Conservation (phyloP, 2,797 vertebrate species). For the Cottoperca gobio region DNA sequence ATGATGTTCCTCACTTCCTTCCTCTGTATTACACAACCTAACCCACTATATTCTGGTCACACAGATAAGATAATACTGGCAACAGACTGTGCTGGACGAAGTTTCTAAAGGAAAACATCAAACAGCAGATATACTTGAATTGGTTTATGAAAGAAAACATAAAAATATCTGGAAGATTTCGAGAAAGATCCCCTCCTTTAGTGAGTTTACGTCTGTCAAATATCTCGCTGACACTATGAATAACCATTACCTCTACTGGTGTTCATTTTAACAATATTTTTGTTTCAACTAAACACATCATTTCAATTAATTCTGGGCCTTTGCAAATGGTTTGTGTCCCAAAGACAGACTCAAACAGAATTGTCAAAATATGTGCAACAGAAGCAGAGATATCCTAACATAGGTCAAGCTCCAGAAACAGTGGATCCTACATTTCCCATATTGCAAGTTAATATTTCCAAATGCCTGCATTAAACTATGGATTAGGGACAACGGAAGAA, state of each 20-base stretch:
- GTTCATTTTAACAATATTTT: neutral
- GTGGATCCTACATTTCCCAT: neutral
- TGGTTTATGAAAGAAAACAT: neutral
- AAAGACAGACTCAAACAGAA: neutral
- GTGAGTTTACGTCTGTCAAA: neutral
- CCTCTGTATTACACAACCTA: slow-evolving; percentile 47
- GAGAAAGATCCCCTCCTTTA: neutral
- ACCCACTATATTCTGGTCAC: slow-evolving; percentile 44
- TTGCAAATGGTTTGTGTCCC: too few relatives aligned
- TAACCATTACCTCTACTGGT: neutral
- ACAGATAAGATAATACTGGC: slow-evolving; percentile 11
- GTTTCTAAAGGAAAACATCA: neutral
- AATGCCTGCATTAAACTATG: too few relatives aligned
- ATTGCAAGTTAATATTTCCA: neutral
- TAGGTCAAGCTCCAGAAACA: neutral
- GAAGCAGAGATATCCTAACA: neutral
- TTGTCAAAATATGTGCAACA: neutral
- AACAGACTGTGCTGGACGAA: neutral
- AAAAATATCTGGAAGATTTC: neutral
- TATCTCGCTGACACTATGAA: neutral
- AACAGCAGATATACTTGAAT: neutral
- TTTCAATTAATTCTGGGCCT: neutral
- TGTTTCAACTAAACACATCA: neutral
- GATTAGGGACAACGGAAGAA: too few relatives aligned
- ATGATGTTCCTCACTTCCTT: slow-evolving; percentile 53